Evolutionary conservation across 2,888 invertebrate species (phyloP).

Genomic region (Physocephala rufipes): DNA sequence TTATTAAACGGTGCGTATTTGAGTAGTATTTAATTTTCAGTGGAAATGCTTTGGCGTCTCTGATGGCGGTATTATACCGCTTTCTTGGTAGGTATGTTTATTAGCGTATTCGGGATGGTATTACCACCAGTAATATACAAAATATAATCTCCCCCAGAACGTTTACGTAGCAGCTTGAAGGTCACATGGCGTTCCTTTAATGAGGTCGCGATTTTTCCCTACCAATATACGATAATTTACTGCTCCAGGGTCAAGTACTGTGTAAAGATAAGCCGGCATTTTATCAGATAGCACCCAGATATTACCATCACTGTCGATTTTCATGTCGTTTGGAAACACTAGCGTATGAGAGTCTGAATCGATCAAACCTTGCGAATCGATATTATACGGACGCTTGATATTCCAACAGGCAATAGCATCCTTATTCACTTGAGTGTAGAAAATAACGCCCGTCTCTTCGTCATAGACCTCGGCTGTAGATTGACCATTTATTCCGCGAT

Average conservation of each 20-base stretch:
- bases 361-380: constrained; percentile 74
- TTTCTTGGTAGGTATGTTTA: no score
- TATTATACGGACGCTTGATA: constrained; percentile 71
- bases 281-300: constrained; percentile 82
- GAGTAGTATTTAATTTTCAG: no score
- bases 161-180: constrained; percentile 19
- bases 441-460: constrained; percentile 74
- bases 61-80: no score
- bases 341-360: constrained; percentile 74
- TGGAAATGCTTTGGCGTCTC: no score
- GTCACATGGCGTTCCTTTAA: constrained; percentile 64
- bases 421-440: constrained; percentile 80
- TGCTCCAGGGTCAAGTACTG: constrained; percentile 72
- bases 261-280: constrained; percentile 77
- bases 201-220: constrained; percentile 61
- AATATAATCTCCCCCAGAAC: no score
- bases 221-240: constrained; percentile 71
- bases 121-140: no score
- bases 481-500: constrained; percentile 77
- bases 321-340: constrained; percentile 82
- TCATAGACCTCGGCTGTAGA: constrained; percentile 80
- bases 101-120: no score
- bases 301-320: constrained; percentile 72
- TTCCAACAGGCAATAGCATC: constrained; percentile 88
- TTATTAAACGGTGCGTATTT: neutral